Evolutionary conservation across 2,888 invertebrate genomes (phyloP), one percentile per base, ranked within the genome.

Genomic region (Drosophila acutilabella): DNA sequence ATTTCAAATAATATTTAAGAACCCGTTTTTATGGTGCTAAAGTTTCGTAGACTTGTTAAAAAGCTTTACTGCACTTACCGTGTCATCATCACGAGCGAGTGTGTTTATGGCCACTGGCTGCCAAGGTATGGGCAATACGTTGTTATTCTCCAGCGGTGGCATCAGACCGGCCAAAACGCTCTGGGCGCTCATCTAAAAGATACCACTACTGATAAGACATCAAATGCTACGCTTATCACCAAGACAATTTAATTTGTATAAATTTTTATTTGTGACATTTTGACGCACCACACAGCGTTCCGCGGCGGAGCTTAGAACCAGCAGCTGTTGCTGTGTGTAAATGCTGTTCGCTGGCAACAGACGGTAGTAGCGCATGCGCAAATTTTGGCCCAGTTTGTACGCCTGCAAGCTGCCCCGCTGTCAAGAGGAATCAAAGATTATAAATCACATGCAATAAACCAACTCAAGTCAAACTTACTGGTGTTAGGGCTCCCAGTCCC

Each of bases 51-150:
- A 30, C 8, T 8, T 8, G 1, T 7, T 8, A 8, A 8, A 33
- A 33, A 38, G 2, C 4, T 44, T 52, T 47, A 33, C 2, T 7
- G 4, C 40, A 50, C 85, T 67, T 93, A 97, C 97, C 93, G 95
- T 95, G 91, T 98, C 97, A 69, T 94, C 88, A 48, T 93, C 88
- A 58, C 93, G 93, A 0, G 97, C 96, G 30, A 95, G 92, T 0
- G 96, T 95, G 91, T 96, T 96, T 1, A 98, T 95, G 7, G 98
- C 97, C 67, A 98, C 95, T 0, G 98, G 98, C 86, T 96, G 96
- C 98, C 98, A 98, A 0, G 92, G 90, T 60, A 95, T 91, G n/a
- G 92, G 92, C 33, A 92, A 71, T 11, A 88, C 71, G 71, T 92
- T 91, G 47, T 81, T 88, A 59, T 91, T 90, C 51, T 91, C 89